Percentiles rank a stretch among this genome's conserved stretches.
Evolutionary conservation across 1,140 invertebrate genomes (phyloP).

Genomic region (Apis cerana): DNA sequence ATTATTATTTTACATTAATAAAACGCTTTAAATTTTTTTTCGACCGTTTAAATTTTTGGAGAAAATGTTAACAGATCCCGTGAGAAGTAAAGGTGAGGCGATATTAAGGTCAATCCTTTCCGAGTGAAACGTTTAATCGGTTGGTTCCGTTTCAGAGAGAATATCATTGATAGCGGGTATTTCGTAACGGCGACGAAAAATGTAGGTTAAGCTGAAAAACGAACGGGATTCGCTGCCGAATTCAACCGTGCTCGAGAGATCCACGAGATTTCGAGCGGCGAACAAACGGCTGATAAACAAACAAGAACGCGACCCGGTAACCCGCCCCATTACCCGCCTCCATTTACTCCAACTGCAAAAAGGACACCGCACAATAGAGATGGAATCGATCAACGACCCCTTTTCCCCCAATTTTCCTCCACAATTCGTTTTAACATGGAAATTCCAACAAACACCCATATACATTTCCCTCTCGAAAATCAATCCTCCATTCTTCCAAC

Average conservation of each 20-base stretch:
- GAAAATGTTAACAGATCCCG: too few species aligned
- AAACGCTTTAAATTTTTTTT: too few species aligned
- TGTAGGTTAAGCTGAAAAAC: constrained; percentile 4
- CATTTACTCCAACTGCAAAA: neutral
- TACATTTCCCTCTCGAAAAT: too few species aligned
- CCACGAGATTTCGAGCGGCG: neutral
- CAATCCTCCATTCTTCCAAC: too few species aligned
- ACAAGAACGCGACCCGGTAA: constrained; percentile 18
- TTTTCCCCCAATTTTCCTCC: neutral
- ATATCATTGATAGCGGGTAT: constrained; percentile 2
- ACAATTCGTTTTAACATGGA: too few species aligned
- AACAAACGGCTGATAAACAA: constrained; percentile 16
- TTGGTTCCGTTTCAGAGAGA: neutral
- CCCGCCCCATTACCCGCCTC: neutral
- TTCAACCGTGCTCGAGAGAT: neutral
- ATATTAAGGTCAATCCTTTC: neutral
- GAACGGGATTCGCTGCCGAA: neutral
- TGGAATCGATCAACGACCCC: neutral
- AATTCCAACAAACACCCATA: too few species aligned
- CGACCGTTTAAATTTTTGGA: too few species aligned
- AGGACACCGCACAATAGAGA: neutral
- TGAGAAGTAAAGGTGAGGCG: too few species aligned
- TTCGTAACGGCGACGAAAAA: neutral
- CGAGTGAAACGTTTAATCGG: neutral
- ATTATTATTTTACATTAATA: too few species aligned